These are phyloP conservation scores for Petrolisthes manimaculis DNA, from an alignment of 2,888 invertebrate species.

Conservation along the genomic window DNA sequence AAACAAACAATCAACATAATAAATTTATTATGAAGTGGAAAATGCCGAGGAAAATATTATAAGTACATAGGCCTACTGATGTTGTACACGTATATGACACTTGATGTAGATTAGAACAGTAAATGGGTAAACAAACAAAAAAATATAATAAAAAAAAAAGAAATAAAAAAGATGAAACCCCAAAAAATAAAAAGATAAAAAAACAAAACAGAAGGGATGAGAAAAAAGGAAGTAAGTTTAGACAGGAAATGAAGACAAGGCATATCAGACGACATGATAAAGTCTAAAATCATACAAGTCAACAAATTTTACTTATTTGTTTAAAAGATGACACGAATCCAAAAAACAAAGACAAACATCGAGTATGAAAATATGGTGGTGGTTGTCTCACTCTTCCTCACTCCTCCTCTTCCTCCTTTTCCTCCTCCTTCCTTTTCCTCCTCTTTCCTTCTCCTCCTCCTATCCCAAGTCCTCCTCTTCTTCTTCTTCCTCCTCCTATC, in stretches of 20 bases:
- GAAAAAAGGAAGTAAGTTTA: not conserved
- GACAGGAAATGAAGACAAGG: not conserved
- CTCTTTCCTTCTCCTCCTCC: not conserved
- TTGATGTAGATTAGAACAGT: too few relatives aligned
- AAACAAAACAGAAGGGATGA: not conserved
- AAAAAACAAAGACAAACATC: not conserved
- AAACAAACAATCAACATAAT: not conserved
- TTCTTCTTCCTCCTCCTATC: not conserved
- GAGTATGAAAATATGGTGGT: not conserved
- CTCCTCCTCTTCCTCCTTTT: not conserved
- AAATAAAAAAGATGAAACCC: not conserved
- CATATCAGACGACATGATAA: not conserved
- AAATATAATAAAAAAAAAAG: too few relatives aligned
- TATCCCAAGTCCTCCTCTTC: not conserved
- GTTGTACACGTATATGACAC: too few relatives aligned
- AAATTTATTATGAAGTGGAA: not conserved
- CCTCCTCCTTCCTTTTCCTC: not conserved
- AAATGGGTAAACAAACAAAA: too few relatives aligned
- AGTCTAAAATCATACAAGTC: not conserved
- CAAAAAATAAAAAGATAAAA: not conserved
- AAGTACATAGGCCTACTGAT: too few relatives aligned
- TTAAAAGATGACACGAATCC: not conserved
- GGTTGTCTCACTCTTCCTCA: not conserved
- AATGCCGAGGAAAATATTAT: not conserved
- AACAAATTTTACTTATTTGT: not conserved